These are phyloP conservation scores for Suncus etruscus DNA, from an alignment of 2,113 vertebrate genomes.

Conservation along the genomic window DNA sequence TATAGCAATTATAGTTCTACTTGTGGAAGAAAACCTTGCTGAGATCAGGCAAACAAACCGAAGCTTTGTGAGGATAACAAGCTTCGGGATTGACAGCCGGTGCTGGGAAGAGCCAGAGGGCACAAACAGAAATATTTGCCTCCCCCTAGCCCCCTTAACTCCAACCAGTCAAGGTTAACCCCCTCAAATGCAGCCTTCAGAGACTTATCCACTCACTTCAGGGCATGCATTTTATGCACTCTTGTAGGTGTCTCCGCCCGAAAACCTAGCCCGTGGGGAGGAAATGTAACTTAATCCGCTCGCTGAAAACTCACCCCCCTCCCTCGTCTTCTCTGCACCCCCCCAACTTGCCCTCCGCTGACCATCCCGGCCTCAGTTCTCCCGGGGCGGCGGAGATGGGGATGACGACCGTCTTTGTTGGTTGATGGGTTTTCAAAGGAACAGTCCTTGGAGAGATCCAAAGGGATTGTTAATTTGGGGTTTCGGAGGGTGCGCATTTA, in stretches of 20 bases:
- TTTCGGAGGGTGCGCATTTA: conserved; percentile 47
- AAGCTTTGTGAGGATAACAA: conserved; percentile 87
- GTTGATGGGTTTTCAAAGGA: conserved; percentile 62
- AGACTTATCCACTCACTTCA: conserved; percentile 67
- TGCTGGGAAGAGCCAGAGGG: conserved; percentile 88
- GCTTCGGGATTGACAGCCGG: conserved; percentile 86
- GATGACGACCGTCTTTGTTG: conserved; percentile 19
- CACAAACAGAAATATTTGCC: conserved; percentile 85
- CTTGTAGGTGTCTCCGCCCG: conserved; percentile 59
- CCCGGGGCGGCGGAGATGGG: conserved; percentile 48
- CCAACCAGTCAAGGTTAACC: conserved; percentile 84
- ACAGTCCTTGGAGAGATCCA: conserved; percentile 39
- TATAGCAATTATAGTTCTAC: conserved; percentile 91
- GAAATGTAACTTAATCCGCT: conserved; percentile 69
- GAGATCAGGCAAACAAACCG: conserved; percentile 90
- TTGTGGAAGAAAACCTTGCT: conserved; percentile 90
- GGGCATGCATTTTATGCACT: conserved; percentile 61
- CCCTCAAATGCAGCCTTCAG: conserved; percentile 79
- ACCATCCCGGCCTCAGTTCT: conserved; percentile 59
- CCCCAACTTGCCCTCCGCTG: conserved; percentile 42
- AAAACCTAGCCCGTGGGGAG: conserved; percentile 40
- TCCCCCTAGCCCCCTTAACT: conserved; percentile 76
- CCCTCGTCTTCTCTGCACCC: conserved; percentile 4
- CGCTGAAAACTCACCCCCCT: conserved; percentile 57
- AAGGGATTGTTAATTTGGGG: conserved; percentile 38